Evolutionary conservation across 1,140 invertebrate species (phyloP).

Genomic region (Aphaenogaster rudis): DNA sequence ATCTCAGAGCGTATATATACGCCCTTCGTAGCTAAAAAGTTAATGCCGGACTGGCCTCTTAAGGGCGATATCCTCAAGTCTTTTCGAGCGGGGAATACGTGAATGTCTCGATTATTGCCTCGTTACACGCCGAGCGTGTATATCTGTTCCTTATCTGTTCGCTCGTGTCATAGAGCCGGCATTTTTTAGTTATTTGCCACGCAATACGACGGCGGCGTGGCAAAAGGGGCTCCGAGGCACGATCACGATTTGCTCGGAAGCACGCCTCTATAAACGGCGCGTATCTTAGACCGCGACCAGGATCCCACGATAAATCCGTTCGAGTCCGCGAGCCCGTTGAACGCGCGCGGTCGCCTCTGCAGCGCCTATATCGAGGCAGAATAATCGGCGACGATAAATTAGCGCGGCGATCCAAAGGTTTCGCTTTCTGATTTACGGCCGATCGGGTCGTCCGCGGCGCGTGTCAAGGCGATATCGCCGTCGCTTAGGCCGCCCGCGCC

Average conservation of each 20-base stretch:
- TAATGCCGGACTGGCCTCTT: constrained; percentile 49
- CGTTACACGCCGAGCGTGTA: background rate
- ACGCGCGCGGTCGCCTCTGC: constrained; percentile 19
- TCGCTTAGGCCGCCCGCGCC: background rate
- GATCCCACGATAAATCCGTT: constrained; percentile 56
- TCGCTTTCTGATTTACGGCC: constrained; percentile 55
- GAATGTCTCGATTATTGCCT: constrained; percentile 24
- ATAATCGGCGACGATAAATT: constrained; percentile 50
- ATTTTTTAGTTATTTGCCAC: constrained; percentile 16
- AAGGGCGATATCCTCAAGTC: constrained; percentile 13
- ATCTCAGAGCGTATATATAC: no score
- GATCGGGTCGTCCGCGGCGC: constrained; percentile 25
- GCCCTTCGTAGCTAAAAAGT: no score
- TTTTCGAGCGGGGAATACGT: constrained; percentile 16
- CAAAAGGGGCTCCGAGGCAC: constrained; percentile 3
- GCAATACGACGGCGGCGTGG: constrained; percentile 17
- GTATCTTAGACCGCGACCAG: background rate
- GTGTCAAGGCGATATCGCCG: constrained; percentile 47
- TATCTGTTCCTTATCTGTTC: constrained; percentile 24
- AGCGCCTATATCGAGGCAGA: background rate
- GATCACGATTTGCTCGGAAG: constrained; percentile 49
- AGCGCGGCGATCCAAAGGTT: constrained; percentile 20
- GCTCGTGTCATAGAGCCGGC: constrained; percentile 7
- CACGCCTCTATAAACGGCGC: constrained; percentile 45
- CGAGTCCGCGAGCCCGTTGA: constrained; percentile 21